These are phyloP conservation scores for Leptoteleia sp. DNA, from an alignment of 1,140 invertebrate species.

Conservation along the genomic window DNA sequence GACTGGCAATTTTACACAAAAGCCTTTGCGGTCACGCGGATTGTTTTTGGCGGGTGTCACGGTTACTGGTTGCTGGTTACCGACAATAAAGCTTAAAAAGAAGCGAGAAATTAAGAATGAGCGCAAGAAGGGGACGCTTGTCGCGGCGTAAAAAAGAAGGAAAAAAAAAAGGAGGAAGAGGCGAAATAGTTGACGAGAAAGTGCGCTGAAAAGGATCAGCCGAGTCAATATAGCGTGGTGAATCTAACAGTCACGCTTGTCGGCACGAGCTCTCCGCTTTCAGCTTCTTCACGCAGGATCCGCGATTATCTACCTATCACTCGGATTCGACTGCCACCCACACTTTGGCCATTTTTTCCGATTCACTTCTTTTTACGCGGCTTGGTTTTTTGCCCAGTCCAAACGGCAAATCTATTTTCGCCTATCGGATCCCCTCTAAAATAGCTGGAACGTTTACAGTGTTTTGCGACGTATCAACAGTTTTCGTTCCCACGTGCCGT, in stretches of 20 bases:
- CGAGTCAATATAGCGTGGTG: conserved; percentile 62
- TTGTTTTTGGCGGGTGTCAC: conserved; percentile 73
- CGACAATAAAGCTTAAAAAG: conserved; percentile 48
- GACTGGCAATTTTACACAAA: conserved; percentile 47
- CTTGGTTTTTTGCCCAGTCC: neutral
- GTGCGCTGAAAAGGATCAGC: conserved; percentile 56
- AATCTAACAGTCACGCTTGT: conserved; percentile 76
- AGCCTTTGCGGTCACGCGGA: conserved; percentile 57
- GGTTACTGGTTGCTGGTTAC: conserved; percentile 67
- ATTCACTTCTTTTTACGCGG: conserved; percentile 50
- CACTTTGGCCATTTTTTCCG: conserved; percentile 49
- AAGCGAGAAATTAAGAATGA: conserved; percentile 65
- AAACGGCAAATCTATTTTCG: conserved; percentile 51
- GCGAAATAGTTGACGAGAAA: conserved; percentile 62
- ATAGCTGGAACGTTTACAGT: conserved; percentile 46
- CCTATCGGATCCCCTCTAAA: conserved; percentile 29
- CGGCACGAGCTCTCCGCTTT: conserved; percentile 77
- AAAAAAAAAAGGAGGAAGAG: conserved; percentile 46
- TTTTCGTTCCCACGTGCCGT: conserved; percentile 50
- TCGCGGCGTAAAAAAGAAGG: conserved; percentile 42
- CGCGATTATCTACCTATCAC: conserved; percentile 75
- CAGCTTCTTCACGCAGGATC: conserved; percentile 77
- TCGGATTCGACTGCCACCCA: conserved; percentile 35
- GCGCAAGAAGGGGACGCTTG: conserved; percentile 59
- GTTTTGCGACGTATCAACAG: conserved; percentile 37